Conservation (phyloP, 2,797 vertebrate genomes). For the Anabas testudineus region DNA sequence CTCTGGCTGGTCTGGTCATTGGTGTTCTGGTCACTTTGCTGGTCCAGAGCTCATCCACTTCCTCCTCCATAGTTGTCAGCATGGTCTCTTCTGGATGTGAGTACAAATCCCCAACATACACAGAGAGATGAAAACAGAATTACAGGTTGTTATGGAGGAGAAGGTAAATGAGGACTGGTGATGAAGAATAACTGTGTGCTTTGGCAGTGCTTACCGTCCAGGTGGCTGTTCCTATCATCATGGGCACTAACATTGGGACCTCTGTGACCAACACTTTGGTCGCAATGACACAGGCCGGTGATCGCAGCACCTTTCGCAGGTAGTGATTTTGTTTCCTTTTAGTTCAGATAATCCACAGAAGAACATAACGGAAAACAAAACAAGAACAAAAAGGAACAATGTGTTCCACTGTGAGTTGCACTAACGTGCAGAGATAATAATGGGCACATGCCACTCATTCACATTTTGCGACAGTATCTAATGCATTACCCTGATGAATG, state of each 20-base stretch:
- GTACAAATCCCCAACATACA: constrained; percentile 58
- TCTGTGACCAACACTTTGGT: constrained; percentile 97
- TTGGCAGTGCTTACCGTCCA: constrained; percentile 89
- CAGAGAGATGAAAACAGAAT: too few relatives aligned
- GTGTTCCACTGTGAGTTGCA: background rate
- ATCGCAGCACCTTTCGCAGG: constrained; percentile 94
- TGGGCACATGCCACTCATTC: background rate
- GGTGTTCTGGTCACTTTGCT: constrained; percentile 94
- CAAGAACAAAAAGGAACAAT: background rate
- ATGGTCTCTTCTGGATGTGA: constrained; percentile 96
- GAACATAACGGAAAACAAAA: background rate
- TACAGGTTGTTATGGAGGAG: too few relatives aligned
- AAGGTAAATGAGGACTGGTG: constrained; percentile 15
- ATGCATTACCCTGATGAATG: background rate
- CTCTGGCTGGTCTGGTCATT: constrained; percentile 93
- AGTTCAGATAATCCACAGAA: background rate
- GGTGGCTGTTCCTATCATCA: constrained; percentile 93
- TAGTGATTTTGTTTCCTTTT: constrained; percentile 60
- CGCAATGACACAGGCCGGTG: constrained; percentile 93
- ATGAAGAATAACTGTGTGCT: constrained; percentile 29
- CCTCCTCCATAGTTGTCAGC: constrained; percentile 96
- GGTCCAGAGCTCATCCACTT: constrained; percentile 97
- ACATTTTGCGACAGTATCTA: background rate
- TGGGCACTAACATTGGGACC: constrained; percentile 99
- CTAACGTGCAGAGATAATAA: background rate